Percentiles rank a stretch among this genome's conserved stretches.
phyloP scores from a whole-genome alignment of 2,113 vertebrate genomes.

The Nothobranchius furzeri region DNA sequence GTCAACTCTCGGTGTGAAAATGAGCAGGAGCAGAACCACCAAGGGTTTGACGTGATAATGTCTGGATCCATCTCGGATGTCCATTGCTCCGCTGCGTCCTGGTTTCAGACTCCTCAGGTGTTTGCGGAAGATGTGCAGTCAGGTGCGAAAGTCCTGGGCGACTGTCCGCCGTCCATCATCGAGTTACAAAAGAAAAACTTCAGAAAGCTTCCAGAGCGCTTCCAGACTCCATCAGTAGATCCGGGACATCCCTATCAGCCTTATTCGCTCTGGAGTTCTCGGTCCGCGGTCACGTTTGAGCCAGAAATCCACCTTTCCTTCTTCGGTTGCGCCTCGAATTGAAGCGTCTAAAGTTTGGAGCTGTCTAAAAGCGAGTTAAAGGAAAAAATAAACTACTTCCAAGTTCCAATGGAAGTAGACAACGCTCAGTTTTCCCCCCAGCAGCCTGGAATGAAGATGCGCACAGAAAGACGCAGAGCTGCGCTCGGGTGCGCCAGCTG shows the following conservation, averaged over 20 bases:
- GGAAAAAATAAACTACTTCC: too few relatives aligned
- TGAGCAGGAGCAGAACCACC: slow-evolving; percentile 84
- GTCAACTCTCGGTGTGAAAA: slow-evolving; percentile 88
- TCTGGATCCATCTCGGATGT: slow-evolving; percentile 67
- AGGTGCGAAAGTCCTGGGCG: slow-evolving; percentile 46
- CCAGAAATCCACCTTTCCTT: slow-evolving; percentile 1
- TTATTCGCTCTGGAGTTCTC: not conserved
- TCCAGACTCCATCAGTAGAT: slow-evolving; percentile 34
- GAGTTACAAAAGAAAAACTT: slow-evolving; percentile 9
- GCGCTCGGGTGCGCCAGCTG: slow-evolving; percentile 59
- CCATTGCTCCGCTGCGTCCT: slow-evolving; percentile 67
- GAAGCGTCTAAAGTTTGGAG: not conserved
- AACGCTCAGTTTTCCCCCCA: slow-evolving; percentile 50
- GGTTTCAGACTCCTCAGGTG: slow-evolving; percentile 57
- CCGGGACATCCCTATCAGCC: slow-evolving; percentile 20
- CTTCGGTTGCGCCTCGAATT: slow-evolving; percentile 18
- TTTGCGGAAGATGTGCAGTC: slow-evolving; percentile 41
- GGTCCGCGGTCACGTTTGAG: not conserved
- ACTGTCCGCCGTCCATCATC: slow-evolving; percentile 57
- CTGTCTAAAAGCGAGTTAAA: too few relatives aligned
- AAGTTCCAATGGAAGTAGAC: not conserved
- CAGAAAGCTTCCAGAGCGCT: not conserved
- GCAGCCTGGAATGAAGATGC: slow-evolving; percentile 64
- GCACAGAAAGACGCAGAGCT: slow-evolving; percentile 27
- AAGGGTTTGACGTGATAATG: slow-evolving; percentile 63